Conservation (phyloP, 2,797 vertebrate genomes). For the Gymnopithys bicolor region DNA sequence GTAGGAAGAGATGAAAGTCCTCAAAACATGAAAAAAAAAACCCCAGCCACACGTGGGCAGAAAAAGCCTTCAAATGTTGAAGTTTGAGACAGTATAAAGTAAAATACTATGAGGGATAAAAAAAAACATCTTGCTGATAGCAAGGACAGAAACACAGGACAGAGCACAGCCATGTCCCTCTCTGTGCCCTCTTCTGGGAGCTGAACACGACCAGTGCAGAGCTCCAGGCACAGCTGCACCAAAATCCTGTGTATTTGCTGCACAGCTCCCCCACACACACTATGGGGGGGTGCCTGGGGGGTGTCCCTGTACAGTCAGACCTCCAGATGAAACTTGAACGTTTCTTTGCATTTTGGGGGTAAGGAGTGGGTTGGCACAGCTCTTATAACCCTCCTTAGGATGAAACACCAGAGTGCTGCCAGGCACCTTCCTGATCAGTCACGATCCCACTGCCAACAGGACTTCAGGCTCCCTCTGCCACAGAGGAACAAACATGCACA, state of each 20-base stretch:
- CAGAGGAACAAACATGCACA: not conserved
- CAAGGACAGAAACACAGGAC: not conserved
- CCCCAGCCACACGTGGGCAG: not conserved
- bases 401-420: not conserved
- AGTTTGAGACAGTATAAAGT: not conserved
- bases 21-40: not conserved
- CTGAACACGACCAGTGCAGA: not conserved
- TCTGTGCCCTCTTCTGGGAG: not conserved
- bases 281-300: not conserved
- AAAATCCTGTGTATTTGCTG: not conserved
- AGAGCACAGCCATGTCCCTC: not conserved
- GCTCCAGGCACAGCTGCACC: not conserved
- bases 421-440: not conserved
- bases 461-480: not conserved
- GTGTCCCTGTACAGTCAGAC: not conserved
- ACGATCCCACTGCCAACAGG: not conserved
- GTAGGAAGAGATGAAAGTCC: not conserved
- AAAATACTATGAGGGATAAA: not conserved
- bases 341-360: not conserved
- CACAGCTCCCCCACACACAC: not conserved
- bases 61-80: not conserved
- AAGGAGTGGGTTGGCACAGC: not conserved
- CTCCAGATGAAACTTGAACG: not conserved
- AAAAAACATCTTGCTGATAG: not conserved
- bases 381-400: not conserved